Evolutionary conservation across 2,888 invertebrate species (phyloP).

Genomic region (Meandrusa payeni): DNA sequence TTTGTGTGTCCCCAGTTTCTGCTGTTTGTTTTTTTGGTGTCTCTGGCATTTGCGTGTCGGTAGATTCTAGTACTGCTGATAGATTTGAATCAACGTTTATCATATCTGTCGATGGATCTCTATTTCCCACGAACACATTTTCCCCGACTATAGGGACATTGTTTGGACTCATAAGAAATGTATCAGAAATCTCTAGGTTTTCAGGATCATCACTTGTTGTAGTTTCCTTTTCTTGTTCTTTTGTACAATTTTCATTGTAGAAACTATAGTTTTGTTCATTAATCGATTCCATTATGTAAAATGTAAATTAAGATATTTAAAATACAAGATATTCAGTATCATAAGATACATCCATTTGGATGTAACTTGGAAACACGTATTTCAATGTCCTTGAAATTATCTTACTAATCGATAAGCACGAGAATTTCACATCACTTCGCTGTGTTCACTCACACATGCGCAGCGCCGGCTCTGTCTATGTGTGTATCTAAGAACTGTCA

Average conservation of each 20-base stretch:
- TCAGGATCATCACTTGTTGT: slow-evolving; percentile 59
- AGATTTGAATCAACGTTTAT: neutral
- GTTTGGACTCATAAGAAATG: slow-evolving; percentile 66
- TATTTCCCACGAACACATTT: slow-evolving; percentile 61
- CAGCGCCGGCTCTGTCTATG: slow-evolving; percentile 39
- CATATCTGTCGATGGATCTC: slow-evolving; percentile 48
- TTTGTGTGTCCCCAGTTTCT: slow-evolving; percentile 41
- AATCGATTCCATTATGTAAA: slow-evolving; percentile 27
- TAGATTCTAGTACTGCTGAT: slow-evolving; percentile 7
- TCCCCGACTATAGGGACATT: slow-evolving; percentile 62
- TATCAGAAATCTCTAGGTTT: slow-evolving; percentile 58
- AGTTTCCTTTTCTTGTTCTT: no score
- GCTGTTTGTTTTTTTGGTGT: slow-evolving; percentile 31
- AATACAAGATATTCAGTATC: no score
- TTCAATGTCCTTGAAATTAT: slow-evolving; percentile 67
- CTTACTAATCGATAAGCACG: slow-evolving; percentile 73
- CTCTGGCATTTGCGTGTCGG: slow-evolving; percentile 42
- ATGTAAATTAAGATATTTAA: neutral
- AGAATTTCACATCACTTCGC: slow-evolving; percentile 71
- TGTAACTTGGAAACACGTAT: slow-evolving; percentile 35
- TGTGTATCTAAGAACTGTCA: slow-evolving; percentile 68
- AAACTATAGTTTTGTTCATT: slow-evolving; percentile 37
- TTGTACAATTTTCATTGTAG: slow-evolving; percentile 37
- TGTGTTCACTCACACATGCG: slow-evolving; percentile 58
- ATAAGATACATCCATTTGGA: no score